These are phyloP conservation scores for Apodemia hepburni DNA, from an alignment of 2,888 invertebrate species.

Conservation along the genomic window DNA sequence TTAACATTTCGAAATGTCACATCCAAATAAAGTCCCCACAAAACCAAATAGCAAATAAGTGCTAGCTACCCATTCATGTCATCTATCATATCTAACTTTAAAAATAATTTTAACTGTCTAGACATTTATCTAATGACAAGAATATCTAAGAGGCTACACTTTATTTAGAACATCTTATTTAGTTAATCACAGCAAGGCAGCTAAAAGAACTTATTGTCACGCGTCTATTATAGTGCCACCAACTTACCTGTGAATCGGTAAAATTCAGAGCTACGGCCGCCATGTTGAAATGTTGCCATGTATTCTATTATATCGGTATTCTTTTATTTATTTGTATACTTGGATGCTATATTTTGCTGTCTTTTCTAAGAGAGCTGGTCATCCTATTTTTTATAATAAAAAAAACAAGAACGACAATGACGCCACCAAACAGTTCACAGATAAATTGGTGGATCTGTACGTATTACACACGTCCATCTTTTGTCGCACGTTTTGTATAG, in stretches of 20 bases:
- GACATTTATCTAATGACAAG: constrained; percentile 9
- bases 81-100: not conserved
- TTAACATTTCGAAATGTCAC: not conserved
- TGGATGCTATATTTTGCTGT: no score
- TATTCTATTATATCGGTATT: no score
- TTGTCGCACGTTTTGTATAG: not conserved
- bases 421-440: no score
- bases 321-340: no score
- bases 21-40: not conserved
- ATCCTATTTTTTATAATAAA: no score
- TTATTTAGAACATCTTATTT: constrained; percentile 24
- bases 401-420: no score
- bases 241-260: no score
- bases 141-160: constrained; percentile 13
- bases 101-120: constrained; percentile 9
- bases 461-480: constrained; percentile 3
- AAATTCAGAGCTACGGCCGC: no score
- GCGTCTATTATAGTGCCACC: not conserved
- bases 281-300: no score
- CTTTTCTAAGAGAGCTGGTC: no score
- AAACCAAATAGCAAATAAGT: constrained; percentile 4
- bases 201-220: constrained; percentile 4
- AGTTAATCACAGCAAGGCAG: constrained; percentile 23
- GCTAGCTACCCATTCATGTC: constrained; percentile 3
- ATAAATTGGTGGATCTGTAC: no score